Percentiles rank a stretch among this genome's conserved stretches.
phyloP scores from a whole-genome alignment of 2,113 vertebrate genomes.

The Urocitellus parryii region DNA sequence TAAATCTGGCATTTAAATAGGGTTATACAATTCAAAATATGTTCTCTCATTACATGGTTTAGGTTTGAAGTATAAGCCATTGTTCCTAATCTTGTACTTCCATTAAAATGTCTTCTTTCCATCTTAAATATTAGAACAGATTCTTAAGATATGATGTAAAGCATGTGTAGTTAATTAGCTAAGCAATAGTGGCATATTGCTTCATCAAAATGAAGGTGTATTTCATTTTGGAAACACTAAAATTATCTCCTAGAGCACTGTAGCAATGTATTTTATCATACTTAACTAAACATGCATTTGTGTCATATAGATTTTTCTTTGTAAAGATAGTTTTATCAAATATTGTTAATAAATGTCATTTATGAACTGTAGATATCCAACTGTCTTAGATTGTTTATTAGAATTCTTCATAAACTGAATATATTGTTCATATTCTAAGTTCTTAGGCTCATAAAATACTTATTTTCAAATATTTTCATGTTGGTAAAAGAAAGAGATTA shows the following conservation, averaged over 20 bases:
- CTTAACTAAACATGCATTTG: slow-evolving; percentile 30
- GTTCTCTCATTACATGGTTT: slow-evolving; percentile 61
- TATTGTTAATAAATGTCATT: slow-evolving; percentile 62
- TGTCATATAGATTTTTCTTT: slow-evolving; percentile 45
- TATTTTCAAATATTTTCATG: slow-evolving; percentile 81
- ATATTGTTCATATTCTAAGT: slow-evolving; percentile 58
- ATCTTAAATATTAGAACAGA: slow-evolving; percentile 65
- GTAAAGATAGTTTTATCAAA: slow-evolving; percentile 59
- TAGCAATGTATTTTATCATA: slow-evolving; percentile 12
- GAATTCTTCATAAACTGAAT: slow-evolving; percentile 66
- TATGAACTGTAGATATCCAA: not conserved
- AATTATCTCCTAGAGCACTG: slow-evolving; percentile 39
- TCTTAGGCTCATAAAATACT: slow-evolving; percentile 80
- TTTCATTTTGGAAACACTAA: slow-evolving; percentile 67
- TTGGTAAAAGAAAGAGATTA: slow-evolving; percentile 82
- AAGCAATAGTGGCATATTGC: not conserved
- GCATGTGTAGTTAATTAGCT: slow-evolving; percentile 57
- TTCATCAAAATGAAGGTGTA: not conserved
- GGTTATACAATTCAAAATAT: slow-evolving; percentile 67
- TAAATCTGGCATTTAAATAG: slow-evolving; percentile 72
- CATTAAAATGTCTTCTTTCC: slow-evolving; percentile 75
- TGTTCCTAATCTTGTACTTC: slow-evolving; percentile 66
- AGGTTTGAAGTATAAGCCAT: slow-evolving; percentile 61
- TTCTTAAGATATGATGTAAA: slow-evolving; percentile 38
- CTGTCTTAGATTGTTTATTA: slow-evolving; percentile 28